Conservation (phyloP, 2,113 vertebrate species). For the Plestiodon gilberti region DNA sequence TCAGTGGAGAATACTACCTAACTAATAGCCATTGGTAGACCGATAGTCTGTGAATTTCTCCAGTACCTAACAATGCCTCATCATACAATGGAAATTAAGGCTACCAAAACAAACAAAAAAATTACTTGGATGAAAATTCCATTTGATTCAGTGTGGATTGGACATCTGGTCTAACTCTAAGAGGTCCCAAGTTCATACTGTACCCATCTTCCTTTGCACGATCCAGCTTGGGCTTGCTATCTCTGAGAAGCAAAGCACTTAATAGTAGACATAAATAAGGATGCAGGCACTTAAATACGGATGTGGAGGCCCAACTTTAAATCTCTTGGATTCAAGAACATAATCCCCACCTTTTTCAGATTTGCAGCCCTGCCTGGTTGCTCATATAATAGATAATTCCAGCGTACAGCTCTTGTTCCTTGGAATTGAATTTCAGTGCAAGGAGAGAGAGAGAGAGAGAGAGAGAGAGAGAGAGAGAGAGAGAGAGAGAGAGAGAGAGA, state of each 20-base stretch:
- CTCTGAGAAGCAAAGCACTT: constrained; percentile 1
- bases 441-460: constrained; percentile 8
- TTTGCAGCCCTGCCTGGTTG: constrained; percentile 31
- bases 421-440: neutral
- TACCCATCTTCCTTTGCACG: neutral
- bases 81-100: neutral
- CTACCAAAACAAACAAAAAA: neutral
- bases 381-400: constrained; percentile 49
- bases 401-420: constrained; percentile 11
- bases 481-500: constrained; percentile 18
- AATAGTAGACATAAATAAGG: neutral
- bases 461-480: constrained; percentile 28
- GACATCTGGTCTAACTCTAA: neutral
- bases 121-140: neutral
- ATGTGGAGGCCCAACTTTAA: neutral
- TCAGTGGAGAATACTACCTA: neutral
- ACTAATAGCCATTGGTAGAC: neutral
- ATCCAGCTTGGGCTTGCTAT: neutral
- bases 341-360: constrained; percentile 22
- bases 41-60: neutral
- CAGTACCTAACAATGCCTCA: neutral
- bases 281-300: neutral
- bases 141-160: neutral
- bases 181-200: neutral
- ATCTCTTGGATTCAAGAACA: neutral